phyloP scores from a whole-genome alignment of 1,140 invertebrate species.

The Drosophila ananassae region DNA sequence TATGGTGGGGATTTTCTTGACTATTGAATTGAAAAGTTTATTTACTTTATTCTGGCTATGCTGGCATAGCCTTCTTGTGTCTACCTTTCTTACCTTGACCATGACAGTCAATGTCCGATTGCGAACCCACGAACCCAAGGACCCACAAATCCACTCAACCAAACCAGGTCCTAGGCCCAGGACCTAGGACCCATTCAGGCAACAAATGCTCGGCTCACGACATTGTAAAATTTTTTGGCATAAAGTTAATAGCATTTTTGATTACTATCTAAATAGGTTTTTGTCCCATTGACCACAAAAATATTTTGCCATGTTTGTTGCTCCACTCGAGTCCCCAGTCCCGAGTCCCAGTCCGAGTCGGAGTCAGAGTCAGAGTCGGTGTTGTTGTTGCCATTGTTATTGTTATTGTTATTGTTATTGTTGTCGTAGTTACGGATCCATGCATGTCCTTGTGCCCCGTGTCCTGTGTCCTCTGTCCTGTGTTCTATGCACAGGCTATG shows the following conservation, averaged over 20 bases:
- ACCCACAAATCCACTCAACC: slow-evolving; percentile 1
- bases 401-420: slow-evolving; percentile 13
- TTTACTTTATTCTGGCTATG: slow-evolving; percentile 53
- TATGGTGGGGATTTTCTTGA: slow-evolving; percentile 69
- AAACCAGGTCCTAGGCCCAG: neutral
- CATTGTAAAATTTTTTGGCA: slow-evolving; percentile 75
- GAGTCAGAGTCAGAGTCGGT: too few relatives aligned
- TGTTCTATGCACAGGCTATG: slow-evolving; percentile 9
- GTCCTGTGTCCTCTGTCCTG: slow-evolving; percentile 3
- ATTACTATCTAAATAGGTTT: slow-evolving; percentile 76
- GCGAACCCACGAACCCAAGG: neutral
- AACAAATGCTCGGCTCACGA: slow-evolving; percentile 32
- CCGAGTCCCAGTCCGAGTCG: too few relatives aligned
- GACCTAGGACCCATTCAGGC: neutral
- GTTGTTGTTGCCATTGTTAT: slow-evolving; percentile 2
- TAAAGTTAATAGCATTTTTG: slow-evolving; percentile 76
- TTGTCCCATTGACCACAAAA: slow-evolving; percentile 74
- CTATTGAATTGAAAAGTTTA: slow-evolving; percentile 75
- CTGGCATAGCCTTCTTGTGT: neutral
- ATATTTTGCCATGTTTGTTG: slow-evolving; percentile 53
- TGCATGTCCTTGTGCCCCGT: slow-evolving; percentile 37
- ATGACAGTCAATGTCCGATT: slow-evolving; percentile 54
- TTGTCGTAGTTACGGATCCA: slow-evolving; percentile 59
- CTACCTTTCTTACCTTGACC: slow-evolving; percentile 43
- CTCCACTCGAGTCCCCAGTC: slow-evolving; percentile 35